Percentiles rank a stretch among this genome's conserved stretches.
phyloP scores from a whole-genome alignment of 2,113 vertebrate species.

The Anarrhichthys ocellatus region DNA sequence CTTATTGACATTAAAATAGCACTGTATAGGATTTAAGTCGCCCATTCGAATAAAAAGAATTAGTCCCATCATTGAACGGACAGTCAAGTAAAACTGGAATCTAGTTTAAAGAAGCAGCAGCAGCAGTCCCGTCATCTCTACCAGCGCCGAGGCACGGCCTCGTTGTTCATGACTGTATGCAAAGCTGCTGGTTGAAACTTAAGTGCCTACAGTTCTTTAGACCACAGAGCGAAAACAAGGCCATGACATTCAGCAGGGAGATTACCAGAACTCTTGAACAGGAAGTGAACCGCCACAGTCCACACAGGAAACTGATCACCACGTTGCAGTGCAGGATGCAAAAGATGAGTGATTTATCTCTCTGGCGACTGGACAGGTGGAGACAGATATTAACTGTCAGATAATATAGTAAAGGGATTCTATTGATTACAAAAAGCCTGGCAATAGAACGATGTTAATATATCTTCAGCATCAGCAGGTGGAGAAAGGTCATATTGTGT shows the following conservation, averaged over 20 bases:
- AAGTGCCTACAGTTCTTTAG: conserved; percentile 76
- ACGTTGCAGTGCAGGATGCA: conserved; percentile 68
- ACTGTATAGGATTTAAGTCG: conserved; percentile 34
- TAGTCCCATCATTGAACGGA: conserved; percentile 22
- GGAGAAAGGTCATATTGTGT: conserved; percentile 31
- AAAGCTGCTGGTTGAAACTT: conserved; percentile 67
- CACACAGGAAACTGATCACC: conserved; percentile 77
- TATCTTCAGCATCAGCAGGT: conserved; percentile 44
- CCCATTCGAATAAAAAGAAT: neutral
- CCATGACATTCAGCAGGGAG: conserved; percentile 78
- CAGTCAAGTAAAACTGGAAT: conserved; percentile 36
- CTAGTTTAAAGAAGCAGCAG: conserved; percentile 33
- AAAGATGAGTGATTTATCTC: conserved; percentile 61
- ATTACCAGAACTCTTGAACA: conserved; percentile 75
- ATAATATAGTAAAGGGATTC: conserved; percentile 38
- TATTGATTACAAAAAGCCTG: conserved; percentile 20
- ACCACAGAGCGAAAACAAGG: conserved; percentile 79
- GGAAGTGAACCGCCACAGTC: conserved; percentile 78
- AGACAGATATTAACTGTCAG: conserved; percentile 45
- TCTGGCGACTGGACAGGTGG: conserved; percentile 62
- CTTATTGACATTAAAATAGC: conserved; percentile 33
- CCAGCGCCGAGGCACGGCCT: conserved; percentile 30
- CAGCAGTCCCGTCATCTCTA: neutral
- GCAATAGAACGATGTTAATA: conserved; percentile 54
- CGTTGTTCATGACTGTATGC: conserved; percentile 51